Evolutionary conservation across 1,140 invertebrate genomes (phyloP), one percentile per base, ranked within the genome.

Genomic region (Adelges cooleyi): DNA sequence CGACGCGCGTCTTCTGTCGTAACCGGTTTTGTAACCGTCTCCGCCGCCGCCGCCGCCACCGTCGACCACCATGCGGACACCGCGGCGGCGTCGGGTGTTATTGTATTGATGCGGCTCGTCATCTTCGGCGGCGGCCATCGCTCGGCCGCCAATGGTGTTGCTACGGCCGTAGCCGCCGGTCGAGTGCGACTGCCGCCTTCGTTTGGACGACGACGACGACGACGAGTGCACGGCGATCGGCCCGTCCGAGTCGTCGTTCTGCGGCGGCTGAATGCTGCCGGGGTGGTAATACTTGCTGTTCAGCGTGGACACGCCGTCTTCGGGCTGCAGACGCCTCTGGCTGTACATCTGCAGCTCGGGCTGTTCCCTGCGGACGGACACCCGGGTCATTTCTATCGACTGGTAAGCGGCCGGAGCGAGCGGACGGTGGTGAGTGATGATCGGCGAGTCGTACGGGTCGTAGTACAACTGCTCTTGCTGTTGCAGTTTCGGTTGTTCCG

Each of bases 221-320:
- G 76, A 73, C 49, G 72, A 72, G 22, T 74, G 54, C 23, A 65
- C 67, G 80, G 70, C 80, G 81, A 46, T 78, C 75, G 38, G 81
- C 80, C 22, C 81, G 82, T 54, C 81, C 81, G 72, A 82, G 67
- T 76, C 78, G 29, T 73, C 74, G 18, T 25, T 69, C 49, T 69
- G 72, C 69, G 76, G 72, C 75, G 77, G 77, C 72, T 77, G 72
- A 71, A 79, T 73, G 71, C 77, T 78, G 6, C 76, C 71, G 9
- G 77, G 77, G 33, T 77, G 29, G 11, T 33, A 33, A 33, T 33
- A 33, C n/a, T n/a, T 71, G 68, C 72, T 72, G 5, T 13, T 50
- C 17, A 29, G 22, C 23, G 42, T 33, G 36, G 15, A 23, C 46
- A 4, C 6, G 17, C 13, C 38, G 18, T 25, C 27, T 27, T 69